Evolutionary conservation across 2,113 vertebrate genomes (phyloP).

Genomic region (Macrotus californicus): DNA sequence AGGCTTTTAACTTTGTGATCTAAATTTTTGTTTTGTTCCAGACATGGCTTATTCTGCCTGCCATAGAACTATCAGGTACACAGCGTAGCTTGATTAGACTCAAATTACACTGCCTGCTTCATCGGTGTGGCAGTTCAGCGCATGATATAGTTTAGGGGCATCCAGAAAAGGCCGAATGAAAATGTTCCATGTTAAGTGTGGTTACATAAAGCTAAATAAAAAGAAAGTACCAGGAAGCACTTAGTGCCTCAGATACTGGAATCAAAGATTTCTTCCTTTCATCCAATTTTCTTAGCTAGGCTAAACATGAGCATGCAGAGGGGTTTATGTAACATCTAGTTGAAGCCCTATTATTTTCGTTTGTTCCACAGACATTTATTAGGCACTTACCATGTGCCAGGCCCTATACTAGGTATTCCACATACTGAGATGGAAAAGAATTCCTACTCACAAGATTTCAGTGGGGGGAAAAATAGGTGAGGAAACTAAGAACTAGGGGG

Average conservation of each 20-base stretch:
- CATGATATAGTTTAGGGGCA: slow-evolving; percentile 34
- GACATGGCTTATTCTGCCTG: slow-evolving; percentile 12
- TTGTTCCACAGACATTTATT: background rate
- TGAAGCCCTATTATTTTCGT: background rate
- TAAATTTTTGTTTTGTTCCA: slow-evolving; percentile 60
- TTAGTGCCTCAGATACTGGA: background rate
- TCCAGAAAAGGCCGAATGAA: slow-evolving; percentile 60
- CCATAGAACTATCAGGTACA: slow-evolving; percentile 46
- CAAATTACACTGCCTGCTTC: background rate
- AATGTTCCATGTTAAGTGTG: slow-evolving; percentile 48
- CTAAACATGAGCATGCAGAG: background rate
- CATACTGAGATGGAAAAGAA: background rate
- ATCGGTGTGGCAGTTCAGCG: slow-evolving; percentile 33
- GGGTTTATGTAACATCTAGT: background rate
- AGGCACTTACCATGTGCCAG: background rate
- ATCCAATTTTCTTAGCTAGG: background rate
- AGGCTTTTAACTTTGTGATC: slow-evolving; percentile 67
- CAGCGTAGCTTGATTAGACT: slow-evolving; percentile 34
- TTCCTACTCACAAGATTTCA: background rate
- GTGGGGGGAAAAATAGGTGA: background rate
- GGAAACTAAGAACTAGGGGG: background rate
- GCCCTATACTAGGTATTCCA: background rate
- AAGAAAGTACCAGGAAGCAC: background rate
- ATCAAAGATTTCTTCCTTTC: background rate
- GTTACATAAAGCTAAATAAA: slow-evolving; percentile 68